phyloP scores from a whole-genome alignment of 2,888 invertebrate species.

The Didymodactylos carnosus region DNA sequence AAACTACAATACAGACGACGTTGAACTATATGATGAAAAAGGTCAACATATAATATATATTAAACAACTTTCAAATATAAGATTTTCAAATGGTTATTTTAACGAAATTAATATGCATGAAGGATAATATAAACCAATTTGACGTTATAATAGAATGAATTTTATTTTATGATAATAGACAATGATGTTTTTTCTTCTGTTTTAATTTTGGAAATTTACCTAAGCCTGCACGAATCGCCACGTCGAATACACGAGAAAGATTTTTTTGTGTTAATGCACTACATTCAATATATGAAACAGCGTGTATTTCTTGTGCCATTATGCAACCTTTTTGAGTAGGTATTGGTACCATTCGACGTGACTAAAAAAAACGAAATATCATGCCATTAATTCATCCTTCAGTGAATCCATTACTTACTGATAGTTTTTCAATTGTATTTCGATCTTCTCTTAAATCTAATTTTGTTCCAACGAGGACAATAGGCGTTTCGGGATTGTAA shows the following conservation, averaged over 20 bases:
- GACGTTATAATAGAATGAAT: too few relatives aligned
- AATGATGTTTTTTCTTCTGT: not conserved
- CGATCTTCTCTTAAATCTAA: constrained; percentile 85
- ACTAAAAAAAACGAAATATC: not conserved
- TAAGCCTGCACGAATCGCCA: constrained; percentile 79
- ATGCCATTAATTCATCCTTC: too few relatives aligned
- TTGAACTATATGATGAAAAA: too few relatives aligned
- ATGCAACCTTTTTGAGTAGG: constrained; percentile 7
- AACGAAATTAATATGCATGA: too few relatives aligned
- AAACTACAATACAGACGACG: too few relatives aligned
- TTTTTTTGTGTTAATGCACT: constrained; percentile 93
- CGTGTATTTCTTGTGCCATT: constrained; percentile 13
- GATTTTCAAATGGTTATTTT: too few relatives aligned
- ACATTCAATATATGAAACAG: constrained; percentile 61
- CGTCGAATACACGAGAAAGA: constrained; percentile 93
- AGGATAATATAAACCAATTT: too few relatives aligned
- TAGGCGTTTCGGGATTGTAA: constrained; percentile 97
- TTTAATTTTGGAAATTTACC: constrained; percentile 26
- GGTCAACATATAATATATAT: too few relatives aligned
- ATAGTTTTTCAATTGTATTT: constrained; percentile 81
- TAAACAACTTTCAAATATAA: too few relatives aligned
- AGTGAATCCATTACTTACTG: constrained; percentile 37
- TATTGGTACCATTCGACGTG: not conserved
- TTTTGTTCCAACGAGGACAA: constrained; percentile 88
- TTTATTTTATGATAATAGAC: not conserved